These are phyloP conservation scores for Acromyrmex heyeri DNA, from an alignment of 1,140 invertebrate genomes.

Conservation along the genomic window DNA sequence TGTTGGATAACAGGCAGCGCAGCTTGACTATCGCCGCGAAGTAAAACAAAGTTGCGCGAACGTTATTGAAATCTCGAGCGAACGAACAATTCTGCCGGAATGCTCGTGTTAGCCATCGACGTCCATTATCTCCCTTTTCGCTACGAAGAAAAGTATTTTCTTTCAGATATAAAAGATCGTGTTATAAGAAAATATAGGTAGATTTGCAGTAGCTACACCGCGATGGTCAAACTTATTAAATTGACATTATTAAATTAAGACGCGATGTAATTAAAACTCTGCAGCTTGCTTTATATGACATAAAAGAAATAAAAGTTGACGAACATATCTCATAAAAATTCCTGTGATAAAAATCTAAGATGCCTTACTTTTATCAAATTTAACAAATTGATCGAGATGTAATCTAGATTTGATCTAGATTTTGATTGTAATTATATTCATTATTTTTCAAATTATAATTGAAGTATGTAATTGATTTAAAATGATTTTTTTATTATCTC, in stretches of 20 bases:
- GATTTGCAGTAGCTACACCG: background rate
- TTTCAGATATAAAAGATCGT: background rate
- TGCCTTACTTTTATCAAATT: too few species aligned
- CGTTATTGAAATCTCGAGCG: constrained; percentile 46
- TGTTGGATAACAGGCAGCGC: constrained; percentile 52
- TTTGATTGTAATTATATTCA: too few species aligned
- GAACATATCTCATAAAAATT: too few species aligned
- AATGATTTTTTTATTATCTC: too few species aligned
- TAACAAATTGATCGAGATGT: too few species aligned
- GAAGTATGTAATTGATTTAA: too few species aligned
- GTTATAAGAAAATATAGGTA: background rate
- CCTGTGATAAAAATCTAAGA: too few species aligned
- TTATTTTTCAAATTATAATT: too few species aligned
- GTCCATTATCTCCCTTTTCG: constrained; percentile 38
- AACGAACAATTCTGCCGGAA: constrained; percentile 34
- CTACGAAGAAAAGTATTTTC: background rate
- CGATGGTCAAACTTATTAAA: constrained; percentile 2
- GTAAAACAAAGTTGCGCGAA: constrained; percentile 55
- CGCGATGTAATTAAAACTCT: too few species aligned
- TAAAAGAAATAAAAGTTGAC: too few species aligned
- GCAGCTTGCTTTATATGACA: too few species aligned
- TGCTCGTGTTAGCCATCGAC: background rate
- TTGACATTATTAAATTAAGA: background rate
- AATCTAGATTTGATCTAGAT: too few species aligned
- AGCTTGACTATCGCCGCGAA: constrained; percentile 38